A percentile compares a stretch with the other conserved stretches of the same genome.
Evolutionary conservation across 2,888 invertebrate genomes (phyloP).

Genomic region (Brachyopa scutellaris): DNA sequence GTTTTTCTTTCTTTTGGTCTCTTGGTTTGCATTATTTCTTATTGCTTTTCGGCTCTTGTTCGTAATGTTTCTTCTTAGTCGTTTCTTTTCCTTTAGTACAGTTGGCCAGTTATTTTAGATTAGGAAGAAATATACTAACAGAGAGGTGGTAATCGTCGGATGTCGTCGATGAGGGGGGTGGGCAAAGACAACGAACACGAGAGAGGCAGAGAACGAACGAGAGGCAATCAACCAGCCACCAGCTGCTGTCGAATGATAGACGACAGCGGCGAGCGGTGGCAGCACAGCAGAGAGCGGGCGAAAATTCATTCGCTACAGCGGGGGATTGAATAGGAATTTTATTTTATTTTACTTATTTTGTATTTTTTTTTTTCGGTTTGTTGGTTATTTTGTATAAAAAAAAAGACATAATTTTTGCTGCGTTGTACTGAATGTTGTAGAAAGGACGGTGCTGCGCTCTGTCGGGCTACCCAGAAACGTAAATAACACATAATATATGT

Average conservation of each 20-base stretch:
- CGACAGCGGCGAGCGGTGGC: conserved; percentile 21
- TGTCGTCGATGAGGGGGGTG: background rate
- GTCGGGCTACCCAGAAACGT: background rate
- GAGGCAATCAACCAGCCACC: conserved; percentile 23
- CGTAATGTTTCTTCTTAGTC: conserved; percentile 63
- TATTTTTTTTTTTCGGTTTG: conserved; percentile 34
- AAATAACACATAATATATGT: background rate
- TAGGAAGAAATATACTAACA: conserved; percentile 61
- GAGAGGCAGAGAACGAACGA: conserved; percentile 16
- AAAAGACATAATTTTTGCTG: conserved; percentile 2
- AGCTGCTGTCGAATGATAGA: conserved; percentile 57
- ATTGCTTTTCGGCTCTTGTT: conserved; percentile 52
- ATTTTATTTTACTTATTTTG: conserved; percentile 37
- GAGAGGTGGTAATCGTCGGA: conserved; percentile 27
- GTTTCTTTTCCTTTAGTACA: conserved; percentile 62
- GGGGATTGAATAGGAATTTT: conserved; percentile 40
- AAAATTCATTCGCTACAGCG: conserved; percentile 24
- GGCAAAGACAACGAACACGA: conserved; percentile 13
- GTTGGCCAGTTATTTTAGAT: conserved; percentile 71
- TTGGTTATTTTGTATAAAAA: conserved; percentile 34
- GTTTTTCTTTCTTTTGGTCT: conserved; percentile 35
- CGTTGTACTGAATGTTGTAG: conserved; percentile 9
- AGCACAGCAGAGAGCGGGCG: conserved; percentile 4
- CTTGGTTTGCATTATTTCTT: conserved; percentile 46
- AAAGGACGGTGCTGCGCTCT: conserved; percentile 38